Base-by-base conservation (phyloP, 2,888 invertebrate genomes). In the Eulithis prunata region DNA sequence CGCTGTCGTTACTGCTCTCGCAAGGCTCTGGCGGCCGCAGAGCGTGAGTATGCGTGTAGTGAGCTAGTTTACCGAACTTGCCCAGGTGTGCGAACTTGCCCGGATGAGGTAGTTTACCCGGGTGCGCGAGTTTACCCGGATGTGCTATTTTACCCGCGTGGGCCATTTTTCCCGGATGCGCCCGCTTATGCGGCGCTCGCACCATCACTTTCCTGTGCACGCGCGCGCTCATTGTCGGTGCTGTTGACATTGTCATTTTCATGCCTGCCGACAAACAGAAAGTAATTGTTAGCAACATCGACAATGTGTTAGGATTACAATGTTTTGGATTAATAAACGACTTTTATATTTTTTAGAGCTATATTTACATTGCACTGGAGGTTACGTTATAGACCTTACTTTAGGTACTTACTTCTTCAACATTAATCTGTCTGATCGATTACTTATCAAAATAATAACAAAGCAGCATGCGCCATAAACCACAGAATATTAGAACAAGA, bases 1-100 rank as follows among this genome's bases (percentile, higher is more conserved):
- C 97, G 75, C 97, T 97, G 89, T 98, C 98, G 92, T 97, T 97
- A 71, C 97, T 97, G 89, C 97, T 97, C 86, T 97, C 97, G 85
- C 97, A 97, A 69, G 95, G 95, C 83, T 94, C 94, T 57, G 93
- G 87, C 58, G 93, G 92, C 72, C 93, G 84, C 74, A 93, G 76
- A 47, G 87, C 69, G 77, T 94, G 94, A 81, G 91, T 87, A 87
- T 92, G 88, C 71, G 91, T 80, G 85, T 90, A 87, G 77, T 89
- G 87, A 63, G 86, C 75, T 68, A 87, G 77, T 78, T 90, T 87
- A 70, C 88, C 88, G 82, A 92, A 84, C 78, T 92, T 93, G 71
- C 90, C 91, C 71, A 89, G 78, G 70, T 82, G 83, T 63, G 82
- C 82, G 70, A 86, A 78, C 79, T 88, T 90, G 79, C 89, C 77